Percentiles rank a stretch among this genome's conserved stretches.
Conservation (phyloP, 1,140 invertebrate genomes). For the Drosophila repletoides region DNA sequence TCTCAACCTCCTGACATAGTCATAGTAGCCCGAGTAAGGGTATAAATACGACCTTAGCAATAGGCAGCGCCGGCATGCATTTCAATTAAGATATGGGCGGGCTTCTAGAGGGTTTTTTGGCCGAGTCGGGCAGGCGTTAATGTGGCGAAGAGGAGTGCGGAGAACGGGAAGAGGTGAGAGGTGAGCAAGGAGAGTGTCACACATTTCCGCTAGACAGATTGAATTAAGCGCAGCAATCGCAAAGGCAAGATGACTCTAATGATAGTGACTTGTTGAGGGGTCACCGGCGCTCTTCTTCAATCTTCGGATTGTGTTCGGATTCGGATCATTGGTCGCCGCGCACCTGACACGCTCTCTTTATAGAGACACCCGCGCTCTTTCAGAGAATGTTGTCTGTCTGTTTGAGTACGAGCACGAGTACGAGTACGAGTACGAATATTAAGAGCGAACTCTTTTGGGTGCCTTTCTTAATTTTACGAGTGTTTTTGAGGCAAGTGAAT, state of each 20-base stretch:
- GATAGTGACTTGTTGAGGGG: slow-evolving; percentile 59
- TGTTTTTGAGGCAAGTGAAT: slow-evolving; percentile 55
- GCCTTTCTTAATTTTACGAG: too few relatives aligned
- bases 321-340: slow-evolving; percentile 34
- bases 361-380: not conserved
- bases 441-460: slow-evolving; percentile 36
- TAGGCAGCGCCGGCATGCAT: slow-evolving; percentile 51
- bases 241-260: slow-evolving; percentile 26
- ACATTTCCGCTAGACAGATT: slow-evolving; percentile 55
- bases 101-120: slow-evolving; percentile 16
- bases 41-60: slow-evolving; percentile 1
- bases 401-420: not conserved
- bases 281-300: slow-evolving; percentile 1
- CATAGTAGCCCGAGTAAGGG: too few relatives aligned
- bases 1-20: too few relatives aligned
- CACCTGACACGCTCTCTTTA: slow-evolving; percentile 35
- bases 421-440: not conserved
- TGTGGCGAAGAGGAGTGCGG: not conserved
- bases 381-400: slow-evolving; percentile 14
- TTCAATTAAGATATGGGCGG: slow-evolving; percentile 42
- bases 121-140: too few relatives aligned
- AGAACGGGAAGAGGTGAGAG: too few relatives aligned
- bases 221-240: slow-evolving; percentile 35
- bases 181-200: slow-evolving; percentile 16
- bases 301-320: slow-evolving; percentile 9